phyloP scores from a whole-genome alignment of 2,113 vertebrate genomes.

The Podiceps cristatus region DNA sequence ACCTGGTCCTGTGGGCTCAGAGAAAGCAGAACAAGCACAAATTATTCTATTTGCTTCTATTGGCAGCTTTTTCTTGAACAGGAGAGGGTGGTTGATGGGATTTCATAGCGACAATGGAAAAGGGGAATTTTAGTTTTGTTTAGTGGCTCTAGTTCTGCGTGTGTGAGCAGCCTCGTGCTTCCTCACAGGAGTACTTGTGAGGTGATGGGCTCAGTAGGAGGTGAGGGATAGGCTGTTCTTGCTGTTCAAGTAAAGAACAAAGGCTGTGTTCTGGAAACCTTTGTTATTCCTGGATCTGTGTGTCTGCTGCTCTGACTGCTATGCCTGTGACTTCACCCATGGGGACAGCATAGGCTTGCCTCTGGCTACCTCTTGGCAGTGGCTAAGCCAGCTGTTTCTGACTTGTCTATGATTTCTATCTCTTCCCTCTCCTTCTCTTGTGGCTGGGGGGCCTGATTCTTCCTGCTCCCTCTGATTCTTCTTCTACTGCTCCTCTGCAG shows the following conservation, averaged over 20 bases:
- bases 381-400: neutral
- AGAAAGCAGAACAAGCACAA: neutral
- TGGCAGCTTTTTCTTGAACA: neutral
- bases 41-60: neutral
- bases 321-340: neutral
- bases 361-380: neutral
- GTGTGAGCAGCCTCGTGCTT: neutral
- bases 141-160: neutral
- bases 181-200: neutral
- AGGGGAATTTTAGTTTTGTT: neutral
- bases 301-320: neutral
- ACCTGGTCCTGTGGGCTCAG: neutral
- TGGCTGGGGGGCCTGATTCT: neutral
- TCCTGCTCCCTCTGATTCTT: neutral
- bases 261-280: neutral
- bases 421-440: neutral
- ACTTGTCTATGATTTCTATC: neutral
- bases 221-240: neutral
- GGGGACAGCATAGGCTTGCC: neutral
- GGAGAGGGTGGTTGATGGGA: neutral
- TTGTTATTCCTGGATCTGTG: neutral
- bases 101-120: neutral
- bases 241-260: neutral
- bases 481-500: neutral
- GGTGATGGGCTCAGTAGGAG: neutral